Evolutionary conservation across 2,113 vertebrate species (phyloP).

Genomic region (Gymnarchus niloticus): DNA sequence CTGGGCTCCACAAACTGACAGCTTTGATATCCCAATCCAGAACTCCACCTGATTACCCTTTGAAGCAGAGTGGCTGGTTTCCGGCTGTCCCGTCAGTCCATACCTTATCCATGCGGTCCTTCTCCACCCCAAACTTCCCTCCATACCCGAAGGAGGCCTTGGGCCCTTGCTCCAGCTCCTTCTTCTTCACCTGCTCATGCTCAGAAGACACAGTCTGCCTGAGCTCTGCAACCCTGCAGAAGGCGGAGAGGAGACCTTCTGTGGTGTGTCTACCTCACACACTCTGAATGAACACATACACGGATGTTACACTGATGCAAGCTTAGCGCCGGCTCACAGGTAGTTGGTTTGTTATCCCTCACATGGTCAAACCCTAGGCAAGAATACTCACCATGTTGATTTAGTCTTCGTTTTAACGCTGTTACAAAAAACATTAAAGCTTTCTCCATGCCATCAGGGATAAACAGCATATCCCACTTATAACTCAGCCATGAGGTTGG

Average conservation of each 20-base stretch:
- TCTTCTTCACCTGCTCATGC: constrained; percentile 79
- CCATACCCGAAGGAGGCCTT: constrained; percentile 93
- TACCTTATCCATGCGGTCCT: constrained; percentile 90
- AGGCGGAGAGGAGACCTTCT: not conserved
- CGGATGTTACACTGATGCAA: too few species aligned
- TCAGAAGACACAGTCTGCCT: constrained; percentile 79
- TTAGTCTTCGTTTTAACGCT: not conserved
- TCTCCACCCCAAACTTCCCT: constrained; percentile 88
- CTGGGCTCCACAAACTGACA: too few species aligned
- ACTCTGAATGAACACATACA: too few species aligned
- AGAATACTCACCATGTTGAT: constrained; percentile 34
- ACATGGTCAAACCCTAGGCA: constrained; percentile 31
- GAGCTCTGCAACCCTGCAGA: constrained; percentile 76
- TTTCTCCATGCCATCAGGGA: too few species aligned
- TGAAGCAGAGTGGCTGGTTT: not conserved
- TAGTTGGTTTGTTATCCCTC: not conserved
- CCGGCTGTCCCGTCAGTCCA: not conserved
- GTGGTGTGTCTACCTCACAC: too few species aligned
- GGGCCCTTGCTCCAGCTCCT: constrained; percentile 71
- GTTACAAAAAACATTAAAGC: too few species aligned
- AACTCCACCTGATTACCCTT: too few species aligned
- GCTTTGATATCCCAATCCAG: not conserved
- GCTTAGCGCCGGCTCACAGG: too few species aligned
- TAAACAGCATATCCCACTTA: not conserved
- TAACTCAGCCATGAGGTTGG: not conserved